Evolutionary conservation across 2,797 vertebrate genomes (phyloP), one percentile per base, ranked within the genome.

Genomic region (Lagocephalus sceleratus): DNA sequence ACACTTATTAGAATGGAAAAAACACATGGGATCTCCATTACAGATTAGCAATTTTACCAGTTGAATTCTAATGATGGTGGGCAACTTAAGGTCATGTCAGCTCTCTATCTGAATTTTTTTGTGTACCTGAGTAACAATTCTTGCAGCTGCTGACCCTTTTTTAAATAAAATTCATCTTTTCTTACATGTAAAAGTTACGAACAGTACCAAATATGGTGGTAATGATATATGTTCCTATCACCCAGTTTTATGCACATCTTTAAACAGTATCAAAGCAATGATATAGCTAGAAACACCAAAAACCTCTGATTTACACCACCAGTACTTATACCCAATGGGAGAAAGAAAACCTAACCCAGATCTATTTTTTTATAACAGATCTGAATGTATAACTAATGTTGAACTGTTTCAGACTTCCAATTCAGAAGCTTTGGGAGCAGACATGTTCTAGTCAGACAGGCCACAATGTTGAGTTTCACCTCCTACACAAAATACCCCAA

Each of bases 1-100:
- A 73, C 60, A 63, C 63, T 77, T 75, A 70, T 61, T 69, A 41
- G 51, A 75, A 63, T 54, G 21, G 21, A 56, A 47, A 55, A 75
- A 54, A 66, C 49, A 73, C 56, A 35, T 5, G 32, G 43, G 68
- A 72, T 70, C 47, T 66, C 48, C 47, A 63, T 61, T 69, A 74
- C 38, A 71, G 53, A 58, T 75, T 65, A 69, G 70, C 60, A 41
- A 53, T 52, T 21, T 56, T 26, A 22, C 47, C 43, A 19, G 1
- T 20, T 47, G 55, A 68, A 79, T 69, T 60, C 60, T 75, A 81
- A 79, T 67, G 60, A 52, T 0, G 3, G 63, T 5, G 55, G 57
- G 61, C 51, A 52, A 73, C 15, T 38, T 67, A 21, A 60, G 66
- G 66, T 71, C 63, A 63, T 1, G 42, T 69, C 77, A 78, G 44